A percentile compares a stretch with the other conserved stretches of the same genome.
phyloP scores from a whole-genome alignment of 2,113 vertebrate species.

The Dasyurus viverrinus region DNA sequence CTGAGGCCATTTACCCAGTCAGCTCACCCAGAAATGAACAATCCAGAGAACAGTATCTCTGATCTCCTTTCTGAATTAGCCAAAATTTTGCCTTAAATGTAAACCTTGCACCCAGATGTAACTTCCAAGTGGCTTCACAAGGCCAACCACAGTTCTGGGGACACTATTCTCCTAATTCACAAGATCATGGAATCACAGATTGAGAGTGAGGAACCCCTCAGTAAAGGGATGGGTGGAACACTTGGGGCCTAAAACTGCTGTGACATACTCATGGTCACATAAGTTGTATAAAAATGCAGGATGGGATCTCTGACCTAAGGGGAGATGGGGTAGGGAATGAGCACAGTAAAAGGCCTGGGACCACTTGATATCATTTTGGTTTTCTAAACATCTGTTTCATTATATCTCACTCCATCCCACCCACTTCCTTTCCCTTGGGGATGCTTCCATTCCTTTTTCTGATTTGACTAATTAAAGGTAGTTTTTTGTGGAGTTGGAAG shows the following conservation, averaged over 20 bases:
- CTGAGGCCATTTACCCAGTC: background rate
- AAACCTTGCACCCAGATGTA: background rate
- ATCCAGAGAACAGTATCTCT: background rate
- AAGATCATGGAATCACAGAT: background rate
- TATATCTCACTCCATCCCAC: background rate
- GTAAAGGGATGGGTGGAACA: no score
- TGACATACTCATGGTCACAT: background rate
- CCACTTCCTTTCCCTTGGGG: background rate
- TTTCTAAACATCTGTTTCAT: background rate
- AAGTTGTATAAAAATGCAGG: background rate
- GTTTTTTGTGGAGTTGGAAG: background rate
- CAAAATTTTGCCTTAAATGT: conserved; percentile 24
- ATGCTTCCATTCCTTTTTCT: background rate
- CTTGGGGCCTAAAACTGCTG: background rate
- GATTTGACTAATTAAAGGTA: background rate
- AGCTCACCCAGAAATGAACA: conserved; percentile 31
- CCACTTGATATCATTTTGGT: background rate
- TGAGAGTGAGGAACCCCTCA: no score
- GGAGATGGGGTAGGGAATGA: background rate
- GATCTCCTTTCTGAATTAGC: conserved; percentile 21
- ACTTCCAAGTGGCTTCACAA: conserved; percentile 24
- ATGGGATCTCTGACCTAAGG: background rate
- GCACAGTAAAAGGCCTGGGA: background rate
- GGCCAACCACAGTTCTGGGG: background rate
- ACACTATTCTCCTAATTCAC: background rate